phyloP scores from a whole-genome alignment of 2,888 invertebrate species.

The Lithophane semibrunnea region DNA sequence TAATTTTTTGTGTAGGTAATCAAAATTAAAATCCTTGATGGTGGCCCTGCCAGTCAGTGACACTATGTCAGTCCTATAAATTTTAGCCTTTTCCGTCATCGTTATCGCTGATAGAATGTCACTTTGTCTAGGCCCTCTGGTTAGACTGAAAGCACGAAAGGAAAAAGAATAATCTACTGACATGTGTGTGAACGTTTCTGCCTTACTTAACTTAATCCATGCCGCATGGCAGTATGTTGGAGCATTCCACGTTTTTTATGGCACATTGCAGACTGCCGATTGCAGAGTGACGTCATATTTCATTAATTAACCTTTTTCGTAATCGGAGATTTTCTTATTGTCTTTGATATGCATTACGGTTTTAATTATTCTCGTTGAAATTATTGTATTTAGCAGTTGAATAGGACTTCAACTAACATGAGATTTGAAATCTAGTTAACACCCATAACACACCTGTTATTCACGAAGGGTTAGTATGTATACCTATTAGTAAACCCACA shows the following conservation, averaged over 20 bases:
- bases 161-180: neutral
- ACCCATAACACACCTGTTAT: neutral
- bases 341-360: conserved; percentile 41
- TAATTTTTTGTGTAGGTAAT: no score
- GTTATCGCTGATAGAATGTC: no score
- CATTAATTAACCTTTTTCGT: conserved; percentile 41
- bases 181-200: conserved; percentile 27
- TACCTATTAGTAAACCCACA: neutral
- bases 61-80: no score
- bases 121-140: neutral
- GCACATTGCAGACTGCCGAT: conserved; percentile 34
- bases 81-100: no score
- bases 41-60: no score
- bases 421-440: neutral
- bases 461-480: neutral
- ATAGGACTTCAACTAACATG: neutral
- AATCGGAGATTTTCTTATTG: conserved; percentile 49
- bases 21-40: no score
- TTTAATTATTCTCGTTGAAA: conserved; percentile 21
- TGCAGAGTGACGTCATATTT: conserved; percentile 30
- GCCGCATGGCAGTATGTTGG: neutral
- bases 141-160: neutral
- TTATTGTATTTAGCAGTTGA: neutral
- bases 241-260: conserved; percentile 49
- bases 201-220: conserved; percentile 32